Conservation (phyloP, 2,797 vertebrate species). For the Lepus townsendii region DNA sequence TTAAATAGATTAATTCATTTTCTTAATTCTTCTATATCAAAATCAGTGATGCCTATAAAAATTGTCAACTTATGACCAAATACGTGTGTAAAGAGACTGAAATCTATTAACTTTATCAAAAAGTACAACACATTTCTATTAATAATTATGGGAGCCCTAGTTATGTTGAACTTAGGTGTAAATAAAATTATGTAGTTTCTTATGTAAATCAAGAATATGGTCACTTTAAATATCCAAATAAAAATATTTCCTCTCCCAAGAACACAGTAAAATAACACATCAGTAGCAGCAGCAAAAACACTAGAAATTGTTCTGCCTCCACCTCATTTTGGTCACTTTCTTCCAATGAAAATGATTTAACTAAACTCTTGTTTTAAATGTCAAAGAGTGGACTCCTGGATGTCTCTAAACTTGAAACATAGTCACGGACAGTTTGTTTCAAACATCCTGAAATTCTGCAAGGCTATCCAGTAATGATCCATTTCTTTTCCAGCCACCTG, state of each 20-base stretch:
- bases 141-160: not conserved
- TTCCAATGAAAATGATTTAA: conserved; percentile 58
- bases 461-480: conserved; percentile 10
- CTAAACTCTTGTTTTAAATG: not conserved
- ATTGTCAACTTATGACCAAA: not conserved
- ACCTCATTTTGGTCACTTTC: not conserved
- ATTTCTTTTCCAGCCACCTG: conserved; percentile 73
- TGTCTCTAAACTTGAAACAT: conserved; percentile 67
- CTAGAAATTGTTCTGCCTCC: not conserved
- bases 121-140: not conserved
- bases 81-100: not conserved
- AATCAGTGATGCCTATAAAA: not conserved
- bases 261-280: not conserved
- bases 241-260: conserved; percentile 38
- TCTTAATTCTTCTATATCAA: not conserved
- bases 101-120: conserved; percentile 26
- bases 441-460: conserved; percentile 37
- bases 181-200: not conserved
- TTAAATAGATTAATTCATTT: not conserved
- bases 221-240: conserved; percentile 46
- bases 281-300: not conserved
- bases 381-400: conserved; percentile 39
- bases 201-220: not conserved
- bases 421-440: conserved; percentile 52
- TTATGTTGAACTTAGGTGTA: not conserved